These are phyloP conservation scores for Platycercus adscitus DNA, from an alignment of 2,113 vertebrate species.

Conservation along the genomic window DNA sequence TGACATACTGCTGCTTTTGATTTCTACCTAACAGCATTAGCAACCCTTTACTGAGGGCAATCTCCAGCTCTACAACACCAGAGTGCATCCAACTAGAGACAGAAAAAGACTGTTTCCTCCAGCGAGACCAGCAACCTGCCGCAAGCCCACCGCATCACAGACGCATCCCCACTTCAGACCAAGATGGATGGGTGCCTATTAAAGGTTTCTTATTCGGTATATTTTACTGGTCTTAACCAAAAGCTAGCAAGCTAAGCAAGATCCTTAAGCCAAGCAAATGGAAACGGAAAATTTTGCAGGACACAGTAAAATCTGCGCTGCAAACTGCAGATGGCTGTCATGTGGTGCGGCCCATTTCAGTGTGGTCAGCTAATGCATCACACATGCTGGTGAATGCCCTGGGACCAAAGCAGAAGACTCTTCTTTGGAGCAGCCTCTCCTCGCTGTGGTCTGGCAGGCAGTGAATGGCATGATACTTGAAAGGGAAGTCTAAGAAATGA, in stretches of 20 bases:
- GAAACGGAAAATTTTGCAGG: conserved; percentile 10
- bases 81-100: not conserved
- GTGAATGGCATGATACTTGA: not conserved
- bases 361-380: conserved; percentile 57
- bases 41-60: not conserved
- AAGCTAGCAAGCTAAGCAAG: conserved; percentile 52
- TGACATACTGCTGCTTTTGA: not conserved
- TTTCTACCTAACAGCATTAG: not conserved
- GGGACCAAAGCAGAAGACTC: conserved; percentile 25
- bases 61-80: not conserved
- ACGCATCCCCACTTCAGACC: rapidly evolving
- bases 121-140: not conserved
- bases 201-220: not conserved
- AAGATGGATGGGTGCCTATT: not conserved
- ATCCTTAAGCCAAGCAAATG: not conserved
- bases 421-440: conserved; percentile 28
- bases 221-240: not conserved
- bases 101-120: not conserved
- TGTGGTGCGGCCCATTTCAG: conserved; percentile 26
- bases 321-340: conserved; percentile 34
- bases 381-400: not conserved
- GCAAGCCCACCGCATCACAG: not conserved
- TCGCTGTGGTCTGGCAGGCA: conserved; percentile 26
- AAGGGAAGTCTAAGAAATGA: conserved; percentile 19
- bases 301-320: not conserved